Percentiles rank a stretch among this genome's conserved stretches.
phyloP scores from a whole-genome alignment of 2,113 vertebrate species.

The Nothocercus nigrocapillus region DNA sequence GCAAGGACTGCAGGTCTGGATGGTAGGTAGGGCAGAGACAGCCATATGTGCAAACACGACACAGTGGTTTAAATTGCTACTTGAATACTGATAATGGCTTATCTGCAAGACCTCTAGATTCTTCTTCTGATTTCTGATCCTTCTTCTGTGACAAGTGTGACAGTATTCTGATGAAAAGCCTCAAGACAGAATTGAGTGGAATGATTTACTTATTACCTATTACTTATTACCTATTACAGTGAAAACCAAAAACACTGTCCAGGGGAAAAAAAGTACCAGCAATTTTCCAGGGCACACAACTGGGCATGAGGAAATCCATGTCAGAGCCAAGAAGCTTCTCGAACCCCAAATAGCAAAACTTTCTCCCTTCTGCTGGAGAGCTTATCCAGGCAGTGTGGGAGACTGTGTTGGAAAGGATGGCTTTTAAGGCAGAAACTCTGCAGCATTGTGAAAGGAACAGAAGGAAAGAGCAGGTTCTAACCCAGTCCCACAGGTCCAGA shows the following conservation, averaged over 20 bases:
- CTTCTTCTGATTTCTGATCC: background rate
- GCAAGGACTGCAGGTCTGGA: background rate
- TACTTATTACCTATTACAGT: background rate
- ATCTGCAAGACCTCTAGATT: background rate
- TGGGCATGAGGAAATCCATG: background rate
- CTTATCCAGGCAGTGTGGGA: background rate
- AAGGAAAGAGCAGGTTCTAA: background rate
- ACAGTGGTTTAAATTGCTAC: background rate
- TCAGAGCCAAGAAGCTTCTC: background rate
- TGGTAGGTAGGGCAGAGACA: background rate
- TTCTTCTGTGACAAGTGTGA: background rate
- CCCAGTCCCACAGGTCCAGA: background rate
- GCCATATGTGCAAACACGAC: background rate
- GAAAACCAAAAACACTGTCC: background rate
- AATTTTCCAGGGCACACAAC: background rate
- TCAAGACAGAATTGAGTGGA: background rate
- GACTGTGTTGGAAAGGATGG: background rate
- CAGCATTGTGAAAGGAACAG: fast-evolving
- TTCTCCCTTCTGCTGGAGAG: background rate
- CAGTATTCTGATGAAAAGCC: background rate
- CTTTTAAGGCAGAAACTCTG: background rate
- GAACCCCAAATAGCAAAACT: background rate
- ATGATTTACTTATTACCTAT: background rate
- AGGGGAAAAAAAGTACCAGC: background rate
- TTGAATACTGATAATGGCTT: background rate